Evolutionary conservation across 2,888 invertebrate genomes (phyloP).

Genomic region (Colostygia pectinataria): DNA sequence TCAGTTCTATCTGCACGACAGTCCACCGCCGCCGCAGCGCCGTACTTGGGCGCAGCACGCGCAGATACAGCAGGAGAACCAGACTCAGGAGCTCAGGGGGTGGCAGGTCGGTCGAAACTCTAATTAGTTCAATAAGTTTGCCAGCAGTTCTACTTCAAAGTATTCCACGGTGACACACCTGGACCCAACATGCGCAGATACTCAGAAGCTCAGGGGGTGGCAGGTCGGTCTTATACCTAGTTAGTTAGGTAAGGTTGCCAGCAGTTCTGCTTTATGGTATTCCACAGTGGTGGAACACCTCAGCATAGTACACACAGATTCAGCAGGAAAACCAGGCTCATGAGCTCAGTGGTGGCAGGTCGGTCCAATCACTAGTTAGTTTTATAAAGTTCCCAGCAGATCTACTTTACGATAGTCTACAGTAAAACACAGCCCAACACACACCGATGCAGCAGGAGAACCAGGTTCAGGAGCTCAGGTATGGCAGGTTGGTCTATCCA

Average conservation of each 20-base stretch:
- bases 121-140: no score
- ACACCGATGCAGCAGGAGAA: slow-evolving; percentile 74
- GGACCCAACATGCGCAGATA: no score
- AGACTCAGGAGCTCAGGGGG: slow-evolving; percentile 80
- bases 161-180: no score
- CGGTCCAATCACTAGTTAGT: no score
- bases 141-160: no score
- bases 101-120: slow-evolving; percentile 70
- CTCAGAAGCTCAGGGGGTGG: no score
- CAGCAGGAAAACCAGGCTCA: background rate
- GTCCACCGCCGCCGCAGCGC: slow-evolving; percentile 81
- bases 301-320: slow-evolving; percentile 81
- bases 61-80: slow-evolving; percentile 75
- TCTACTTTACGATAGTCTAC: slow-evolving; percentile 89
- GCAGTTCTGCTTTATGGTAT: slow-evolving; percentile 91
- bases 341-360: no score
- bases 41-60: slow-evolving; percentile 87
- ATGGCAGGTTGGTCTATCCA: slow-evolving; percentile 64
- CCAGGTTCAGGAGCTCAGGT: slow-evolving; percentile 82
- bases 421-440: slow-evolving; percentile 86
- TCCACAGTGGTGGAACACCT: slow-evolving; percentile 84
- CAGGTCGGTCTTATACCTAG: no score
- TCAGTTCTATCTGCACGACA: slow-evolving; percentile 91
- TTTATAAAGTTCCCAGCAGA: no score
- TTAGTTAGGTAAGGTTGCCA: no score